phyloP scores from a whole-genome alignment of 2,797 vertebrate genomes.

The Pteropus rufus region DNA sequence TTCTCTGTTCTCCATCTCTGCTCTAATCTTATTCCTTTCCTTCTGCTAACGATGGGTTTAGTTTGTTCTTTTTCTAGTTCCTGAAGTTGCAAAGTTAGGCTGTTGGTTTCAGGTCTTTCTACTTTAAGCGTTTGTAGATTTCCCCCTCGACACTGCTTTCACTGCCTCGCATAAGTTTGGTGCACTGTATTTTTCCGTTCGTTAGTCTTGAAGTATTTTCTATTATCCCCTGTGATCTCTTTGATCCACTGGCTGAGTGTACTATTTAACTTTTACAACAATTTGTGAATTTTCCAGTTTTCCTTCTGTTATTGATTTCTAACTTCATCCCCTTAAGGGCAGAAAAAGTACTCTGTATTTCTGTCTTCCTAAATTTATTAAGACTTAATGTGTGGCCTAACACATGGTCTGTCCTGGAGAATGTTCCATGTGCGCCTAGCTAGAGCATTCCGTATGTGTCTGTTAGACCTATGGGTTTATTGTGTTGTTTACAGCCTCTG shows the following conservation, averaged over 20 bases:
- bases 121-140: background rate
- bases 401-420: background rate
- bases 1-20: background rate
- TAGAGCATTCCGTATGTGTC: background rate
- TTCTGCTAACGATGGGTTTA: background rate
- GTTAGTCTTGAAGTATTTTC: background rate
- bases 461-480: background rate
- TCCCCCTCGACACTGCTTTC: background rate
- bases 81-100: background rate
- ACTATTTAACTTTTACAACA: background rate
- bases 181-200: background rate
- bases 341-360: background rate
- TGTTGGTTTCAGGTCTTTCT: background rate
- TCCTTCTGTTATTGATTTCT: background rate
- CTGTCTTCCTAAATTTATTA: background rate
- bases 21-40: background rate
- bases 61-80: background rate
- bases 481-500: background rate
- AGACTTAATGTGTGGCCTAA: background rate
- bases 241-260: background rate
- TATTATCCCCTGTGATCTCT: background rate
- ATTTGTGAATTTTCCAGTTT: background rate
- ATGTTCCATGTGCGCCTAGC: background rate
- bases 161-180: fast-evolving
- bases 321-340: background rate